Evolutionary conservation across 2,113 vertebrate species (phyloP), one percentile per base, ranked within the genome.

Genomic region (Aptenodytes forsteri): DNA sequence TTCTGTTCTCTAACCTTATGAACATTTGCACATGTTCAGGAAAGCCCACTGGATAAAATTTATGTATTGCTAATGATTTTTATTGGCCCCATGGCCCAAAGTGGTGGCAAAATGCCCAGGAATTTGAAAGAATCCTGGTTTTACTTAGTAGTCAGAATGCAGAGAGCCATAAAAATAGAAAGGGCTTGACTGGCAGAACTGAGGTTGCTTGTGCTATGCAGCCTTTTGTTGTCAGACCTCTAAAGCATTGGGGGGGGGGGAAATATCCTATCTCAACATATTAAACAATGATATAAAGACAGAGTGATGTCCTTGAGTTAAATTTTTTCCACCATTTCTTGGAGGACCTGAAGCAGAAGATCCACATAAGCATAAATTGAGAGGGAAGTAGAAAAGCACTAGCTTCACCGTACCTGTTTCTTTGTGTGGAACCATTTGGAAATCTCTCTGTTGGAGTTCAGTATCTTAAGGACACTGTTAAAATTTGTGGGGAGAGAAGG

Each of bases 41-140:
- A 98, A 98, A 98, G 96, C 97, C 97, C 94, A 97, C 94, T 98
- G 98, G 97, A 98, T 98, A 97, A 97, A 98, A 98, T 98, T 98
- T 98, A 98, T 98, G 97, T 97, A 97, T 98, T 97, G 96, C 94
- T 98, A 98, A 98, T 98, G 98, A 97, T 98, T 98, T 98, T 98
- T 98, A 98, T 98, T 97, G 97, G 95, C 96, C 97, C 94, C 97
- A 96, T 97, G 98, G 96, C 92, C 92, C 95, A 96, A 90, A 88
- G 94, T 77, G 21, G 94, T 98, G 98, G 98, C 98, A 98, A 56
- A 64, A 81, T 98, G 98, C 98, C 98, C 98, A 97, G 96, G 92
- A 98, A 98, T 97, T 96, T 96, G 90, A 98, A 97, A 95, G 86
- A 98, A 98, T 96, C 49, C 95, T 98, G 96, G 46, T 98, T 98